Conservation (phyloP, 1,140 invertebrate species). For the Drosophila trapezifrons region DNA sequence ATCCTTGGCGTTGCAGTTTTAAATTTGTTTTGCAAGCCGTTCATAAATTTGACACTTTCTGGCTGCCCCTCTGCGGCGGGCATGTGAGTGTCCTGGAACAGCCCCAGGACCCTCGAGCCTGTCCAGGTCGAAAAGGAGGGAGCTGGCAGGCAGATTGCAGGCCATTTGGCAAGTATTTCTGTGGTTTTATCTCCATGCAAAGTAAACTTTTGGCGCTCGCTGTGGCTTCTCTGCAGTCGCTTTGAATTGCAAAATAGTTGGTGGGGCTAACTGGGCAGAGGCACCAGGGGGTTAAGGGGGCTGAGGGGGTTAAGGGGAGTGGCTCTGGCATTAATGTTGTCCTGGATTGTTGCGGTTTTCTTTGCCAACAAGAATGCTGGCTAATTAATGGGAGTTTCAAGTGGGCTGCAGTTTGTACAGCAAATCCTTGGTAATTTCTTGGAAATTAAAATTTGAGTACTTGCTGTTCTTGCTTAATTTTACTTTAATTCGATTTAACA, state of each 20-base stretch:
- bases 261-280: too few relatives aligned
- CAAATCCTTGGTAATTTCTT: neutral
- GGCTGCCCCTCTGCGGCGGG: conserved; percentile 36
- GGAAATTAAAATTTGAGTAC: too few relatives aligned
- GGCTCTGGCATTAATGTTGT: conserved; percentile 32
- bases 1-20: conserved; percentile 56
- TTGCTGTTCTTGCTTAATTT: neutral
- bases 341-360: conserved; percentile 31
- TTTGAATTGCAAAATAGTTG: conserved; percentile 69
- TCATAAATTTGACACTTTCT: conserved; percentile 83
- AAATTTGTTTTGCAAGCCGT: conserved; percentile 73
- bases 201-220: conserved; percentile 68
- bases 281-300: conserved; percentile 2
- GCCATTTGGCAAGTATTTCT: conserved; percentile 74
- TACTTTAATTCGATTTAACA: neutral
- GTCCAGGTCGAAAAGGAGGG: conserved; percentile 10
- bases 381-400: conserved; percentile 51
- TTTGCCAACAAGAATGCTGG: conserved; percentile 30
- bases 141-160: conserved; percentile 8
- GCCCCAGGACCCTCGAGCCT: conserved; percentile 6
- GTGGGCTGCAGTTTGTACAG: conserved; percentile 11
- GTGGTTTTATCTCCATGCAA: conserved; percentile 78
- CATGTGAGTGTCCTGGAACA: conserved; percentile 21
- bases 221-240: conserved; percentile 59
- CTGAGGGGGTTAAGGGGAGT: conserved; percentile 3